phyloP scores from a whole-genome alignment of 2,888 invertebrate species.

The Ctena decussata region DNA sequence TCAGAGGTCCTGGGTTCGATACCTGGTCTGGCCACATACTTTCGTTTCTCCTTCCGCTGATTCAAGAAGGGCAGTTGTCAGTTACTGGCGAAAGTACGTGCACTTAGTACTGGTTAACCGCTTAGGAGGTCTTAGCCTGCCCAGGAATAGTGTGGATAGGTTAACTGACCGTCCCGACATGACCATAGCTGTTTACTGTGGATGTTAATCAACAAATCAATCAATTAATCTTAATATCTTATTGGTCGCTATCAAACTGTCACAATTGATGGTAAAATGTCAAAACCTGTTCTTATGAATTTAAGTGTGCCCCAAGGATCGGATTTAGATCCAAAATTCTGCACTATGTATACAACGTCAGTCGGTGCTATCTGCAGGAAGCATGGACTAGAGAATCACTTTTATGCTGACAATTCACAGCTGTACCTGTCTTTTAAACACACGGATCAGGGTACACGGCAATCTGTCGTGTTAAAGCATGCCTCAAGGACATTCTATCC shows the following conservation, averaged over 20 bases:
- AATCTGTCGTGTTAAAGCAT: slow-evolving; percentile 16
- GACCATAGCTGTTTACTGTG: too few relatives aligned
- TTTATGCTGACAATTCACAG: slow-evolving; percentile 54
- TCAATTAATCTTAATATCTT: slow-evolving; percentile 43
- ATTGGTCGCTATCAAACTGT: slow-evolving; percentile 38
- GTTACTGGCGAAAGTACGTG: too few relatives aligned
- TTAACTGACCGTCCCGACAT: too few relatives aligned
- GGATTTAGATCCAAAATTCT: slow-evolving; percentile 30
- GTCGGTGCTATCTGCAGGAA: slow-evolving; percentile 48
- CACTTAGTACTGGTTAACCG: too few relatives aligned
- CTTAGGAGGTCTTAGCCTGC: too few relatives aligned
- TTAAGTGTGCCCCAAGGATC: slow-evolving; percentile 39
- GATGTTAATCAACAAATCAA: too few relatives aligned
- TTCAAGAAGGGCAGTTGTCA: too few relatives aligned
- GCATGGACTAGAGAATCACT: slow-evolving; percentile 52
- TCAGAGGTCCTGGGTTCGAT: too few relatives aligned
- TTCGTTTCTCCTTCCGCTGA: too few relatives aligned
- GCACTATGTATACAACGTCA: slow-evolving; percentile 41
- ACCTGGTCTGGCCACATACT: too few relatives aligned
- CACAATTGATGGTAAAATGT: slow-evolving; percentile 35
- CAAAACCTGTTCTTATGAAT: slow-evolving; percentile 27
- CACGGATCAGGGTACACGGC: not conserved
- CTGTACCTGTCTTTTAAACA: slow-evolving; percentile 41
- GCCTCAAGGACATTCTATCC: slow-evolving; percentile 27
- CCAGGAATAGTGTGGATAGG: too few relatives aligned